phyloP scores from a whole-genome alignment of 2,888 invertebrate species.

The Lordiphosa andalusiaca region DNA sequence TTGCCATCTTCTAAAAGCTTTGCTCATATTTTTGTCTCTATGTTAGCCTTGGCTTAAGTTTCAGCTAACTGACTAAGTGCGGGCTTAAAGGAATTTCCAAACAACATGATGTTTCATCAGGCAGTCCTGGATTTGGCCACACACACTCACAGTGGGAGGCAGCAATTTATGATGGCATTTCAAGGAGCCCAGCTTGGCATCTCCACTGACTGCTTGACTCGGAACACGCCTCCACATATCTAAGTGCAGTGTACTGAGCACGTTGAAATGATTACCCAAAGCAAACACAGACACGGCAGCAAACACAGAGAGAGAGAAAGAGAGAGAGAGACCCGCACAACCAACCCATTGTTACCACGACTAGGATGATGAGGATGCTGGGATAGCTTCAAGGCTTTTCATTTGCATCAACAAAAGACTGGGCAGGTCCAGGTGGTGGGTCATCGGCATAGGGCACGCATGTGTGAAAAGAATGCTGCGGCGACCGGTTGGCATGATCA shows the following conservation, averaged over 20 bases:
- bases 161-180: slow-evolving; percentile 27
- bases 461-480: slow-evolving; percentile 62
- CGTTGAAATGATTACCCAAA: slow-evolving; percentile 72
- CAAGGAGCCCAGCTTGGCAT: no score
- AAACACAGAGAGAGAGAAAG: slow-evolving; percentile 39
- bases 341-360: slow-evolving; percentile 58
- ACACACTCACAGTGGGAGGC: slow-evolving; percentile 9
- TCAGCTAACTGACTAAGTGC: no score
- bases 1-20: no score
- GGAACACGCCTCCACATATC: slow-evolving; percentile 8
- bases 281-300: slow-evolving; percentile 69
- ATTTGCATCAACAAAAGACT: slow-evolving; percentile 52
- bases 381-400: slow-evolving; percentile 67
- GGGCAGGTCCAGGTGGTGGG: slow-evolving; percentile 6
- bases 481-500: slow-evolving; percentile 4
- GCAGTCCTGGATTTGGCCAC: background rate
- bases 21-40: no score
- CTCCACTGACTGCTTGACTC: slow-evolving; percentile 59
- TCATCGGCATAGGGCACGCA: slow-evolving; percentile 51
- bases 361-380: slow-evolving; percentile 36
- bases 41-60: no score
- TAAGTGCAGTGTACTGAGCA: slow-evolving; percentile 4
- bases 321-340: slow-evolving; percentile 6
- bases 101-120: background rate
- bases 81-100: no score